Evolutionary conservation across 2,797 vertebrate genomes (phyloP).

Genomic region (Hydrocynus forskahlii): DNA sequence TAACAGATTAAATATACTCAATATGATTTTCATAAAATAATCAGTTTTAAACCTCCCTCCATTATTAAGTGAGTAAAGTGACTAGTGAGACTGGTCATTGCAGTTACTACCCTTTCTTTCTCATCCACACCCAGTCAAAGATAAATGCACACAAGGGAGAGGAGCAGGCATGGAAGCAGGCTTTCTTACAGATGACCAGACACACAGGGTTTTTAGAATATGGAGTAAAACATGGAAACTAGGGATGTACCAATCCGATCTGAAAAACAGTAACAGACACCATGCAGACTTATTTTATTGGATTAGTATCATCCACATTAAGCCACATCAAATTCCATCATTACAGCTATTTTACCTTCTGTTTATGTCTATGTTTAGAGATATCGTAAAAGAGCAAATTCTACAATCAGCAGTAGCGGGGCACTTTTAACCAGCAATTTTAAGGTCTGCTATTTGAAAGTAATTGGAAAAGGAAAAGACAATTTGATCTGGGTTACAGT

Average conservation of each 20-base stretch:
- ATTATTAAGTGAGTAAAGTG: conserved; percentile 3
- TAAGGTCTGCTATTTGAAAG: neutral
- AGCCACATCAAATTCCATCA: neutral
- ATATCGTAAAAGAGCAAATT: neutral
- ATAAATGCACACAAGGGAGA: neutral
- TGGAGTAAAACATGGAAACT: neutral
- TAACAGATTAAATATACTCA: neutral
- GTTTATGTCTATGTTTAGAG: neutral
- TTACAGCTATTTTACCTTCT: too few species aligned
- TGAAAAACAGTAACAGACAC: neutral
- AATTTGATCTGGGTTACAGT: neutral
- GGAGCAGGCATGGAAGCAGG: neutral
- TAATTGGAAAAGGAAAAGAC: neutral
- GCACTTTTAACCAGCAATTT: neutral
- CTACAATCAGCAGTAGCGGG: neutral
- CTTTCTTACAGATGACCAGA: neutral
- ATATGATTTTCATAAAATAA: neutral
- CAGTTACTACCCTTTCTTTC: neutral
- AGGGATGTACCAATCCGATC: neutral
- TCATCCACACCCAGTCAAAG: neutral
- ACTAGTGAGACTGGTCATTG: neutral
- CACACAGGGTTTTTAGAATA: neutral
- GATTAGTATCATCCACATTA: too few species aligned
- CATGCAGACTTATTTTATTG: too few species aligned
- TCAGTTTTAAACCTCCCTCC: neutral